phyloP scores from a whole-genome alignment of 2,797 vertebrate genomes.

The Sebastolobus altivelis region DNA sequence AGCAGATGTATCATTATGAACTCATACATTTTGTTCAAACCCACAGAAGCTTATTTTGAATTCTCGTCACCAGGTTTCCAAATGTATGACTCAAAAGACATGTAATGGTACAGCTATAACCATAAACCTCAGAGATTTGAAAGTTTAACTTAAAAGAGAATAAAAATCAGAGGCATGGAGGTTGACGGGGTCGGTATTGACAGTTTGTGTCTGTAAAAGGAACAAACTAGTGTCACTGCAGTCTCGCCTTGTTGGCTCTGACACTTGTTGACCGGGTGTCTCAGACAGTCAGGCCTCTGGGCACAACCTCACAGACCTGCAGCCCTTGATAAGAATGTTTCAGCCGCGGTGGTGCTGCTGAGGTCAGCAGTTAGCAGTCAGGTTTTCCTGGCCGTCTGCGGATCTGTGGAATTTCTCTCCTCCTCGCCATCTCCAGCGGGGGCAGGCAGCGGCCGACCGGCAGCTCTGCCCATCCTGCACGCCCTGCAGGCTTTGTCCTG shows the following conservation, averaged over 20 bases:
- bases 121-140: background rate
- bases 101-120: background rate
- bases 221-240: slow-evolving; percentile 40
- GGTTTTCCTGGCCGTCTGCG: slow-evolving; percentile 67
- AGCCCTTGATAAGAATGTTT: slow-evolving; percentile 56
- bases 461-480: slow-evolving; percentile 47
- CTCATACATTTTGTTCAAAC: background rate
- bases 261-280: slow-evolving; percentile 60
- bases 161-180: background rate
- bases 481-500: slow-evolving; percentile 49
- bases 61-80: background rate
- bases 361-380: slow-evolving; percentile 74
- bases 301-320: slow-evolving; percentile 51
- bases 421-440: slow-evolving; percentile 69
- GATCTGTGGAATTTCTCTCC: slow-evolving; percentile 85
- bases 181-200: background rate
- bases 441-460: slow-evolving; percentile 26
- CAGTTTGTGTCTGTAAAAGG: slow-evolving; percentile 2
- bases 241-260: slow-evolving; percentile 65
- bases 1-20: background rate
- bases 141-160: background rate
- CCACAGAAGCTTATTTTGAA: background rate
- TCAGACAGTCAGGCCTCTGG: slow-evolving; percentile 65
- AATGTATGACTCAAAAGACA: background rate
- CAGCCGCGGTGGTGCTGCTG: slow-evolving; percentile 58